Conservation (phyloP, 2,113 vertebrate species). For the Rhizomys pruinosus region DNA sequence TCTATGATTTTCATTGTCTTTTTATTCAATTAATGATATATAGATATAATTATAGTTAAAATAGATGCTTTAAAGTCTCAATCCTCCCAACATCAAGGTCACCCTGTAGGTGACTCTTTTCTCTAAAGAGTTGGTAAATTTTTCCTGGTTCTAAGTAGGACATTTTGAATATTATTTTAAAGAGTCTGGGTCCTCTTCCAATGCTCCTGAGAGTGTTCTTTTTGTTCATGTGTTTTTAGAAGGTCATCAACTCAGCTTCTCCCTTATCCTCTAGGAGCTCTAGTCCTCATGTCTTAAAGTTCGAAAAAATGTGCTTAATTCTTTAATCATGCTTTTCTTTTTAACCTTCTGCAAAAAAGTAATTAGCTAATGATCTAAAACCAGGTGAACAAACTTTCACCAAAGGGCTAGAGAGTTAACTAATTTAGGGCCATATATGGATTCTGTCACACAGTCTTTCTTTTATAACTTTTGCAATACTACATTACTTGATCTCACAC, state of each 20-base stretch:
- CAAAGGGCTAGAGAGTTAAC: too few species aligned
- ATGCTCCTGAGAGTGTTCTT: slow-evolving; percentile 16
- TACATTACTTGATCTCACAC: not conserved
- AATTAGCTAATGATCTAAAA: too few species aligned
- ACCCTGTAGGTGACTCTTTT: slow-evolving; percentile 28
- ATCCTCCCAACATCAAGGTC: not conserved
- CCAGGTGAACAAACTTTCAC: too few species aligned
- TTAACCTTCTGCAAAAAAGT: too few species aligned
- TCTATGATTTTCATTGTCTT: not conserved
- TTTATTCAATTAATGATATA: not conserved
- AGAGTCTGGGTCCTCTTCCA: not conserved
- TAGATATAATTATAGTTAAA: not conserved
- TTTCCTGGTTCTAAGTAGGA: not conserved
- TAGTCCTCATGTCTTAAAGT: not conserved
- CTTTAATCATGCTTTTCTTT: too few species aligned
- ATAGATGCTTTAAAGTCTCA: not conserved
- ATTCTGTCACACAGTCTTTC: too few species aligned
- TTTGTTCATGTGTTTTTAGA: slow-evolving; percentile 15
- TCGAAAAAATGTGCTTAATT: too few species aligned
- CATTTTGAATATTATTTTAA: slow-evolving; percentile 12
- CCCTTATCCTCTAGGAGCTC: not conserved
- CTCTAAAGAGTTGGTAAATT: not conserved
- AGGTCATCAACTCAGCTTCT: not conserved
- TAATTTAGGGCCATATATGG: too few species aligned
- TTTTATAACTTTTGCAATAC: too few species aligned